A percentile compares a stretch with the other conserved stretches of the same genome.
Conservation (phyloP, 2,888 invertebrate species). For the Yponomeuta evonymella region DNA sequence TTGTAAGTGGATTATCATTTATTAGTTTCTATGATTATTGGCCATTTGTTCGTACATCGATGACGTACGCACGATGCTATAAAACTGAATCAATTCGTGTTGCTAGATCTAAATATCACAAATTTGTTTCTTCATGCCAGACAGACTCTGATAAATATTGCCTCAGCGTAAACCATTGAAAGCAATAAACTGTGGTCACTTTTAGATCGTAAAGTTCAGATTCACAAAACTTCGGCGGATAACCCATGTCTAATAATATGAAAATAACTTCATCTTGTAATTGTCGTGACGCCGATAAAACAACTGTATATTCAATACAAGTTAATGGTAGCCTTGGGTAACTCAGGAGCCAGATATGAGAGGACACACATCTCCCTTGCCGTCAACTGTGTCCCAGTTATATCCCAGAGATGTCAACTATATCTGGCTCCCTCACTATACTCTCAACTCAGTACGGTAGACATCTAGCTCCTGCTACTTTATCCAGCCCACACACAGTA, state of each 20-base stretch:
- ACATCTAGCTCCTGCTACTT: too few species aligned
- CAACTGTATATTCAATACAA: too few species aligned
- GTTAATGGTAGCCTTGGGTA: neutral
- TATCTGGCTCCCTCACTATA: too few species aligned
- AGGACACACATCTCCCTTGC: too few species aligned
- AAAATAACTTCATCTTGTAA: neutral
- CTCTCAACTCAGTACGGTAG: too few species aligned
- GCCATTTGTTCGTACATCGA: neutral
- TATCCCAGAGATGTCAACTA: too few species aligned
- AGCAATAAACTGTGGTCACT: conserved; percentile 36
- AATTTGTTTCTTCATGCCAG: conserved; percentile 41
- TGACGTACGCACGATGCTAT: conserved; percentile 28
- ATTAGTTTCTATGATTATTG: too few species aligned
- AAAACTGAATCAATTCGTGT: conserved; percentile 40
- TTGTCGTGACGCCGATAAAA: too few species aligned
- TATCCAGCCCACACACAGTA: too few species aligned
- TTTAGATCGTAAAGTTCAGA: conserved; percentile 10
- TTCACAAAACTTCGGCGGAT: neutral
- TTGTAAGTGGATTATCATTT: too few species aligned
- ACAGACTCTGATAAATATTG: conserved; percentile 50
- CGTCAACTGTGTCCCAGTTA: too few species aligned
- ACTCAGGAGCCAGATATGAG: too few species aligned
- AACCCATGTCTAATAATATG: neutral
- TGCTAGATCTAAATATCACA: conserved; percentile 39
- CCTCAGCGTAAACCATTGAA: conserved; percentile 36